Evolutionary conservation across 2,113 vertebrate species (phyloP).

Genomic region (Oceanites oceanicus): DNA sequence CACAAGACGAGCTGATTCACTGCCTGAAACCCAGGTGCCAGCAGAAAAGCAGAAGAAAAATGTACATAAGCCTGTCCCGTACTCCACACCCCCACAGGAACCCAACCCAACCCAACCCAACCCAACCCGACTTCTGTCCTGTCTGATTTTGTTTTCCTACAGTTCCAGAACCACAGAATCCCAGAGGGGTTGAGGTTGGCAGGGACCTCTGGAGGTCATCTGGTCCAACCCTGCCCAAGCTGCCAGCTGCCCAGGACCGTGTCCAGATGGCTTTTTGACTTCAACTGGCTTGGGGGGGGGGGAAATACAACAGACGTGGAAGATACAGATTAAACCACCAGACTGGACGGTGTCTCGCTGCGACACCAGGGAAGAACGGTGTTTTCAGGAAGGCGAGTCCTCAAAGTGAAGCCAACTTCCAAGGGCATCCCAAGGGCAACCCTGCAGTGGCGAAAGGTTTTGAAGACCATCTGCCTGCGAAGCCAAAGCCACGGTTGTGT

Average conservation of each 20-base stretch:
- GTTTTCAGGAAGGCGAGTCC: not conserved
- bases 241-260: not conserved
- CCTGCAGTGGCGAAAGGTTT: not conserved
- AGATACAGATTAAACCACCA: not conserved
- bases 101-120: not conserved
- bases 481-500: not conserved
- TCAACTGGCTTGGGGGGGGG: rapidly evolving
- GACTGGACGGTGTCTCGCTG: not conserved
- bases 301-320: rapidly evolving
- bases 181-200: not conserved
- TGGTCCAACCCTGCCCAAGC: not conserved
- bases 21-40: not conserved
- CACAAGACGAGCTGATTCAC: rapidly evolving
- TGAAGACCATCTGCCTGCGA: not conserved
- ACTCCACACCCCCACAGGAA: not conserved
- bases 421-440: not conserved
- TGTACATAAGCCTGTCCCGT: not conserved
- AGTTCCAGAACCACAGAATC: not conserved
- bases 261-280: not conserved
- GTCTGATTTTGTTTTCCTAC: not conserved
- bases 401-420: not conserved
- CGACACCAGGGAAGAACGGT: rapidly evolving
- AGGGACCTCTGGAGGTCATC: not conserved
- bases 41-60: not conserved
- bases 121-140: not conserved